phyloP scores from a whole-genome alignment of 2,113 vertebrate species.

The Ammodramus savannarum region DNA sequence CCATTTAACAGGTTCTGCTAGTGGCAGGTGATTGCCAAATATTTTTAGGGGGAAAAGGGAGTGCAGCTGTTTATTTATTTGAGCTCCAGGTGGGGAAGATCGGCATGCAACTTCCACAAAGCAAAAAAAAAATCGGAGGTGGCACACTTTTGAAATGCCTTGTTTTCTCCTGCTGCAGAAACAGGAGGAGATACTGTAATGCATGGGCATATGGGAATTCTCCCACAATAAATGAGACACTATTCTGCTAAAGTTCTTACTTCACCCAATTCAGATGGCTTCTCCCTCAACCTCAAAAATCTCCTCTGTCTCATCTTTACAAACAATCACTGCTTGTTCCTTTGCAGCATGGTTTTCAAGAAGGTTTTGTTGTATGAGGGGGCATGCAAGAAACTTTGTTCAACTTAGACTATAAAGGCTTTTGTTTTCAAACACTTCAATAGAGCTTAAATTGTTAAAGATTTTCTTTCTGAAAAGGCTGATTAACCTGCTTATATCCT shows the following conservation, averaged over 20 bases:
- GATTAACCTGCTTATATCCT: slow-evolving; percentile 16
- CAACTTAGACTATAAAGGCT: background rate
- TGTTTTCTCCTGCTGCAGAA: slow-evolving; percentile 50
- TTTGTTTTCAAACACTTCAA: background rate
- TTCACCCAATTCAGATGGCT: slow-evolving; percentile 4
- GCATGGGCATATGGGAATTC: slow-evolving; percentile 69
- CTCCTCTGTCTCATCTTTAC: background rate
- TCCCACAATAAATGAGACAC: slow-evolving; percentile 69
- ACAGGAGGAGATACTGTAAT: slow-evolving; percentile 53
- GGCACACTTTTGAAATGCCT: background rate
- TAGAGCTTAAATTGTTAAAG: background rate
- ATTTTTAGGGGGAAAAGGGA: slow-evolving; percentile 6
- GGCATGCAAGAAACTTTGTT: background rate
- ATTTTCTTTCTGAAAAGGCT: slow-evolving; percentile 18
- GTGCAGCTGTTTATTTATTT: slow-evolving; percentile 17
- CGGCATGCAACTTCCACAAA: background rate
- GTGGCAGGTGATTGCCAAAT: slow-evolving; percentile 22
- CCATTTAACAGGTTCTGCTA: slow-evolving; percentile 51
- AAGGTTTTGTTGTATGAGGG: background rate
- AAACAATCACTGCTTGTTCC: background rate
- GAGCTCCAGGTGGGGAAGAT: background rate
- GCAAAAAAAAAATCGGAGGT: background rate
- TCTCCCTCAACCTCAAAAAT: background rate
- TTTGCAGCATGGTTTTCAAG: background rate
- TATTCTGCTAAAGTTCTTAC: background rate